Evolutionary conservation across 2,113 vertebrate genomes (phyloP).

Genomic region (Pelmatolapia mariae): DNA sequence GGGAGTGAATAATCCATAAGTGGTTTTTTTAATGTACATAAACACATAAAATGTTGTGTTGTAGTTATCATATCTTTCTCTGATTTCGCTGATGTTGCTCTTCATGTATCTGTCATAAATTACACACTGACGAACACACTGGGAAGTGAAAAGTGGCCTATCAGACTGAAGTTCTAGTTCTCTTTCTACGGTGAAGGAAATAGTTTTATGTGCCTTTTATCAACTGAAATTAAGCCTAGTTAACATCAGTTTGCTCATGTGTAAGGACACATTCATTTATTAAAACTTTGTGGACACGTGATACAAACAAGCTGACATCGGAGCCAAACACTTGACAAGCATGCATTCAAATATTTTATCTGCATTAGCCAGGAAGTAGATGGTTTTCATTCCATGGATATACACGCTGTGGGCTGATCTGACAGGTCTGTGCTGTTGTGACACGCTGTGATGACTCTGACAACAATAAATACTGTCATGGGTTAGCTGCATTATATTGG

Average conservation of each 20-base stretch:
- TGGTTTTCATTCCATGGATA: neutral
- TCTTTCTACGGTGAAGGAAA: neutral
- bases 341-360: neutral
- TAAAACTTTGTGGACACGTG: neutral
- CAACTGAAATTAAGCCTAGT: fast-evolving
- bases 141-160: neutral
- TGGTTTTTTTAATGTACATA: neutral
- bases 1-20: fast-evolving
- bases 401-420: neutral
- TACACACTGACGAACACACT: neutral
- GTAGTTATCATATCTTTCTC: neutral
- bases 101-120: neutral
- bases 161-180: neutral
- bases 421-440: neutral
- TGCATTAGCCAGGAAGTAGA: neutral
- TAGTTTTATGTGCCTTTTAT: neutral
- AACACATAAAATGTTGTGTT: neutral
- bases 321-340: neutral
- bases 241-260: neutral
- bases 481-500: neutral
- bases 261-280: fast-evolving
- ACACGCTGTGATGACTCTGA: neutral
- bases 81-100: neutral
- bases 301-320: neutral
- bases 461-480: neutral